phyloP scores from a whole-genome alignment of 2,113 vertebrate genomes.

The Austrofundulus limnaeus region DNA sequence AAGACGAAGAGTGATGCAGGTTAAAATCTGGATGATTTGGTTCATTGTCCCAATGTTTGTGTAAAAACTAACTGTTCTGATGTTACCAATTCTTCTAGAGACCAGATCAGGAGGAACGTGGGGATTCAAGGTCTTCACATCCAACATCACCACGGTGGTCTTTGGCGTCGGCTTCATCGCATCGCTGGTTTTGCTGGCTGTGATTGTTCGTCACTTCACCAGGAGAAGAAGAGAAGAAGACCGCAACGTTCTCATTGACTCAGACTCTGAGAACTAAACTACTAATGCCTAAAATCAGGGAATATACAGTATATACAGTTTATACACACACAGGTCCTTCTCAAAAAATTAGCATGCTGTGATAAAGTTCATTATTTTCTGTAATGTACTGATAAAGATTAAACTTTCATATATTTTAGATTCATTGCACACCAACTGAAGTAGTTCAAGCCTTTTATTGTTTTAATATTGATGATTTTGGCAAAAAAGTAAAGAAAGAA shows the following conservation, averaged over 20 bases:
- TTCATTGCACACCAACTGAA: no score
- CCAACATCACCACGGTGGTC: conserved; percentile 34
- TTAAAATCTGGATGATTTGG: not conserved
- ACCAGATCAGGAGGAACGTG: not conserved
- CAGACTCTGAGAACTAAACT: conserved; percentile 1
- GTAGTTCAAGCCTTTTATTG: no score
- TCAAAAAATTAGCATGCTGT: no score
- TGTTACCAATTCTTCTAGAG: not conserved
- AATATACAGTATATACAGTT: no score
- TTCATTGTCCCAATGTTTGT: not conserved
- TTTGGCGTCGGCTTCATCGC: conserved; percentile 37
- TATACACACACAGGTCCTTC: no score
- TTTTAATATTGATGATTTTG: no score
- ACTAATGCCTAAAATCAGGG: not conserved
- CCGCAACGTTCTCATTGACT: conserved; percentile 22
- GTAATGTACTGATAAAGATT: no score
- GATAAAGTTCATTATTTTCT: no score
- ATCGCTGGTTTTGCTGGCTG: conserved; percentile 26
- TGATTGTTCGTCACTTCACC: conserved; percentile 12
- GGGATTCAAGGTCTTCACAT: not conserved
- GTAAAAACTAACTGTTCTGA: not conserved
- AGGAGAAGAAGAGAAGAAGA: conserved; percentile 41
- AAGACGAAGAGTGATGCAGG: not conserved
- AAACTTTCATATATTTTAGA: no score
- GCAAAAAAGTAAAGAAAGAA: no score